Evolutionary conservation across 2,888 invertebrate genomes (phyloP).

Genomic region (Drosophila formosana): DNA sequence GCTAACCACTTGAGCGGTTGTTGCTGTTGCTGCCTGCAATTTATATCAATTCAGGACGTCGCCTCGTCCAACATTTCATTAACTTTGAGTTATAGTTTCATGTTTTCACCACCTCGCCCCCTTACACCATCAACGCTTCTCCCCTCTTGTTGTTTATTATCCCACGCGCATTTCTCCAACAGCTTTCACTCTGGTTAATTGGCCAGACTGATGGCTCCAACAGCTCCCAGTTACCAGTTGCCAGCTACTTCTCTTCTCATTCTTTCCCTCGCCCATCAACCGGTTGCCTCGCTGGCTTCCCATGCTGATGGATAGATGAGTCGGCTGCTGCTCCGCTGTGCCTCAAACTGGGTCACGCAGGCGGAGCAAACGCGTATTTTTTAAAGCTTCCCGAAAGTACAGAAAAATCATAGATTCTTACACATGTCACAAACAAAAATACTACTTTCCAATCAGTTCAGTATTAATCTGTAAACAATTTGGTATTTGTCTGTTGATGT

Average conservation of each 20-base stretch:
- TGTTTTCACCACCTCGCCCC: conserved; percentile 19
- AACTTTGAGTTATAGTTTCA: conserved; percentile 60
- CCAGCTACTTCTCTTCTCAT: not conserved
- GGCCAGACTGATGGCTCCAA: conserved; percentile 26
- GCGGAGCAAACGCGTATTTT: not conserved
- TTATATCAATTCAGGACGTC: conserved; percentile 66
- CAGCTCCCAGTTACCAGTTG: not conserved
- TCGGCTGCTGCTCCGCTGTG: not conserved
- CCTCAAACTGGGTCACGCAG: conserved; percentile 25
- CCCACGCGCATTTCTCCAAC: conserved; percentile 12
- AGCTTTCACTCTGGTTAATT: conserved; percentile 66
- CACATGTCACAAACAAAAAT: too few relatives aligned
- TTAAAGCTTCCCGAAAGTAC: not conserved
- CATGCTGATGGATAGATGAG: not conserved
- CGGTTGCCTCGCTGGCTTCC: conserved; percentile 5
- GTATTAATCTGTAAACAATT: too few relatives aligned
- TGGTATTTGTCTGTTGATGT: too few relatives aligned
- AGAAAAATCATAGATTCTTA: not conserved
- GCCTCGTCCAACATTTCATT: conserved; percentile 69
- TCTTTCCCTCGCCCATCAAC: conserved; percentile 3
- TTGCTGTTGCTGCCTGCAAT: conserved; percentile 45
- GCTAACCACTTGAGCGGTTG: conserved; percentile 45
- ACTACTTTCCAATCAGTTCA: too few relatives aligned
- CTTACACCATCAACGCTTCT: not conserved
- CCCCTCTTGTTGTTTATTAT: not conserved